Evolutionary conservation across 2,113 vertebrate species (phyloP).

Genomic region (Rhizomys pruinosus): DNA sequence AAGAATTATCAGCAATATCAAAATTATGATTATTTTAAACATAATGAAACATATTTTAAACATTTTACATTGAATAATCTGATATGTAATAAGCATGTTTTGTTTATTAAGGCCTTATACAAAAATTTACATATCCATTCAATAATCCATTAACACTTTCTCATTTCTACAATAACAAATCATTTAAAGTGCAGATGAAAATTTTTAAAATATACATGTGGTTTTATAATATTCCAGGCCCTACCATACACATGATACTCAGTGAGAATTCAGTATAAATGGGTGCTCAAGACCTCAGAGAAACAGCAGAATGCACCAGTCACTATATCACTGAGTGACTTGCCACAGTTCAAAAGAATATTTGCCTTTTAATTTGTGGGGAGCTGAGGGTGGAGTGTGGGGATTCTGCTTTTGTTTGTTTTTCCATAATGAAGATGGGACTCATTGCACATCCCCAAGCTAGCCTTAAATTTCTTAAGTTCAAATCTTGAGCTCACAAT

Average conservation of each 20-base stretch:
- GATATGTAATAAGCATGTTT: background rate
- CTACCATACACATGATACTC: background rate
- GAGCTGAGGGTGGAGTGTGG: background rate
- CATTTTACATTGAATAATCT: background rate
- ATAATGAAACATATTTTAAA: no score
- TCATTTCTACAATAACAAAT: background rate
- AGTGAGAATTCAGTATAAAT: constrained; percentile 17
- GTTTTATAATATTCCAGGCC: background rate
- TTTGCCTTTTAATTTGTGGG: background rate
- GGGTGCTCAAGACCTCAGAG: background rate
- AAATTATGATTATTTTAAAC: background rate
- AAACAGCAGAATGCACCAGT: background rate
- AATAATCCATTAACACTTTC: background rate
- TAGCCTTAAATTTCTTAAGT: background rate
- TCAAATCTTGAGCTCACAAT: background rate
- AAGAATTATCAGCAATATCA: background rate
- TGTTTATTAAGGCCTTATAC: background rate
- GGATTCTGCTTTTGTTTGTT: background rate
- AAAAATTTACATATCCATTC: background rate
- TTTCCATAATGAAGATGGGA: background rate
- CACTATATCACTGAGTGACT: background rate
- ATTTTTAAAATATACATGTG: background rate
- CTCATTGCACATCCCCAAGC: background rate
- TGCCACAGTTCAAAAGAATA: background rate
- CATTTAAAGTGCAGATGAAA: background rate